Base-by-base conservation (phyloP, 2,888 invertebrate genomes). In the Cerceris rybyensis region DNA sequence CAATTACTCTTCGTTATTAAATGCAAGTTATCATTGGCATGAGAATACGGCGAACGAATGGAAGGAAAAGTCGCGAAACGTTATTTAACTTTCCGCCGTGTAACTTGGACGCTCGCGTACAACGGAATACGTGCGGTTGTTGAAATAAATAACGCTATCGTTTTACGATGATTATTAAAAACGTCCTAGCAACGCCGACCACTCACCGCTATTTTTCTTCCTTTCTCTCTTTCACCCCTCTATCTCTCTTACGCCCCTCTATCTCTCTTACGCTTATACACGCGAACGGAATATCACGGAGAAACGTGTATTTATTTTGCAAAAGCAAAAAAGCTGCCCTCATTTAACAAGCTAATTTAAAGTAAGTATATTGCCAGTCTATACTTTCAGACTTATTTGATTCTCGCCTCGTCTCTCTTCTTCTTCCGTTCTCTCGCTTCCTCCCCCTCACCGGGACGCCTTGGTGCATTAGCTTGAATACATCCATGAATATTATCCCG, bases 401-500 rank as follows among this genome's bases (percentile, higher is more conserved):
- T 28, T 14, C 58, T 64, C 71, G 2, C 11, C 52, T 43, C 13
- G 41, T 11, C 17, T 39, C 39, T 42, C 43, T 42, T 42, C 14
- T 55, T 41, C 39, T 17, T 52, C 39, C 17, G 14, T 63, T 7
- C 14, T 13, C 28, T 11, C 50, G 41, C 66, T 43, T 55, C 13
- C 46, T 69, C 69, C 41, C 73, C 78, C 63, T 70, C 78, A 39
- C 55, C 41, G 84, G 80, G 85, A 87, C 86, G 91, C 88, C 90
- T 90, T 88, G 89, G 89, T 89, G 90, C 91, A 92, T 92, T 91
- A 91, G 90, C 91, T 88, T 87, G 90, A 89, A 89, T 90, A 90
- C 88, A 92, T 91, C 90, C 90, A 91, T 91, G 91, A 91, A 91
- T 91, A 91, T 91, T 91, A 89, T 90, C 84, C 81, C 83, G 86